These are phyloP conservation scores for Microcebus jonahi DNA, from an alignment of 2,113 vertebrate genomes.

Conservation along the genomic window DNA sequence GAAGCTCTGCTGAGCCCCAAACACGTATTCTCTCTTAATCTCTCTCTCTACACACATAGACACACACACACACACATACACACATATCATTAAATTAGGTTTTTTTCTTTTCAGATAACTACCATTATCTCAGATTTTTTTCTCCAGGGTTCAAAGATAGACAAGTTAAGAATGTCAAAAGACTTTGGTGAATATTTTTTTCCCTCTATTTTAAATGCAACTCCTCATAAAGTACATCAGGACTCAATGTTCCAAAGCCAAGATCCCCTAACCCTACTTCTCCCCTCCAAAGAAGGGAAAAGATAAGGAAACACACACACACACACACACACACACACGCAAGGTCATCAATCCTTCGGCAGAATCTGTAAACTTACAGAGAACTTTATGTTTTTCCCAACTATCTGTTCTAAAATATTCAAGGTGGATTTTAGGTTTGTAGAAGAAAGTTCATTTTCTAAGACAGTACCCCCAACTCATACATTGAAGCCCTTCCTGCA, in stretches of 20 bases:
- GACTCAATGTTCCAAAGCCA: neutral
- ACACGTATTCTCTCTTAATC: neutral
- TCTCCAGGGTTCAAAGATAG: neutral
- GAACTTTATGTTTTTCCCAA: neutral
- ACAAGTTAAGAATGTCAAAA: neutral
- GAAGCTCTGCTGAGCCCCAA: no score
- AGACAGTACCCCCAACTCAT: neutral
- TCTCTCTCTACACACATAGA: neutral
- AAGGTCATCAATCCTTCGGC: neutral
- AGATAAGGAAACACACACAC: neutral
- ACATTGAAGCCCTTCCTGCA: neutral
- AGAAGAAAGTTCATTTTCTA: neutral
- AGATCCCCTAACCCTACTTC: neutral
- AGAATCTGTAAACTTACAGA: neutral
- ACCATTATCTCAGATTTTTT: neutral
- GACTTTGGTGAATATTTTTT: neutral
- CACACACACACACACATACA: no score
- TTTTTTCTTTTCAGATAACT: neutral
- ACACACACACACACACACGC: rapidly evolving
- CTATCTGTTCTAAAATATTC: neutral
- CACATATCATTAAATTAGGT: neutral
- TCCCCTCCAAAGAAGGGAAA: no score
- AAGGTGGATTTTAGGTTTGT: neutral
- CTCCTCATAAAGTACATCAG: neutral
- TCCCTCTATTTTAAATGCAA: neutral